Evolutionary conservation across 2,888 invertebrate species (phyloP).

Genomic region (Hydraecia micacea): DNA sequence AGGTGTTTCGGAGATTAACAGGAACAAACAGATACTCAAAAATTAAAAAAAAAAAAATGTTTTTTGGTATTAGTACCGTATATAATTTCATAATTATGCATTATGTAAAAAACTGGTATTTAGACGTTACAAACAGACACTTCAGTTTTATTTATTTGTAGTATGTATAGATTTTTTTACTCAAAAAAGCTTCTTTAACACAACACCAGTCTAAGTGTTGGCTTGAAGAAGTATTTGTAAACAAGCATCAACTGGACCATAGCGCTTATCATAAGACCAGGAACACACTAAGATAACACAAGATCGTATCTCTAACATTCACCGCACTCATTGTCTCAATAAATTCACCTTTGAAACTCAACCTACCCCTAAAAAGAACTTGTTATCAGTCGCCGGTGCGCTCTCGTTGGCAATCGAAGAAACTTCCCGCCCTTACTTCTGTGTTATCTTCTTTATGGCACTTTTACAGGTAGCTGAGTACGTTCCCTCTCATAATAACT

Average conservation of each 20-base stretch:
- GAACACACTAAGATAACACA: background rate
- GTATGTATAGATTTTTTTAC: background rate
- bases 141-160: background rate
- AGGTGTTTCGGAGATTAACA: no score
- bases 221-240: background rate
- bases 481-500: conserved; percentile 14
- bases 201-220: background rate
- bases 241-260: background rate
- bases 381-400: conserved; percentile 65
- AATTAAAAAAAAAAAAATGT: no score
- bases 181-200: background rate
- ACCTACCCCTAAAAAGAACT: conserved; percentile 62
- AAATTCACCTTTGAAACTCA: conserved; percentile 8
- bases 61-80: no score
- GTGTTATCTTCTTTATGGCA: conserved; percentile 66
- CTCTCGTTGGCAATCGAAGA: conserved; percentile 64
- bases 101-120: no score
- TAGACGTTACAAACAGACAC: no score
- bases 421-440: conserved; percentile 49
- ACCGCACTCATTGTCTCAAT: background rate
- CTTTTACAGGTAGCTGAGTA: conserved; percentile 53
- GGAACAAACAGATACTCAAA: no score
- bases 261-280: background rate
- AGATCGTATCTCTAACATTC: background rate
- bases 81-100: background rate